phyloP scores from a whole-genome alignment of 2,888 invertebrate species.

The Eurytoma californica region DNA sequence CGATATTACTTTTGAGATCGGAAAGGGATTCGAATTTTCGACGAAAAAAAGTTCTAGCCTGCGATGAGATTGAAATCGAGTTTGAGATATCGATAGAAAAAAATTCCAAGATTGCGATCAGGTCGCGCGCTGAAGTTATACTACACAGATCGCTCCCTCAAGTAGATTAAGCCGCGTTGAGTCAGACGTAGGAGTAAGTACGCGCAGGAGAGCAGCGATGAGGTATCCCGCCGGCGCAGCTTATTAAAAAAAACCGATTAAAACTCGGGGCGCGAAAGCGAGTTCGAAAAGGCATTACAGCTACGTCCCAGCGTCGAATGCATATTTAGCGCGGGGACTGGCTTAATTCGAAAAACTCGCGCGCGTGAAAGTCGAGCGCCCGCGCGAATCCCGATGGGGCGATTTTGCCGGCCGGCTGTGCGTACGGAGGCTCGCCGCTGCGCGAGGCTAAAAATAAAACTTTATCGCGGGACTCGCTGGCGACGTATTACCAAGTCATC shows the following conservation, averaged over 20 bases:
- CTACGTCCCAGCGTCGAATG: slow-evolving; percentile 14
- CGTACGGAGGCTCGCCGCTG: background rate
- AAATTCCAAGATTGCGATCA: too few relatives aligned
- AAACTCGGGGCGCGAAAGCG: slow-evolving; percentile 26
- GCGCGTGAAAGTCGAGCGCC: slow-evolving; percentile 1
- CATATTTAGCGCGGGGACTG: slow-evolving; percentile 36
- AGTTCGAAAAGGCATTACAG: slow-evolving; percentile 18
- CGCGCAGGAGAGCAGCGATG: too few relatives aligned
- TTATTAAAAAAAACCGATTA: slow-evolving; percentile 34
- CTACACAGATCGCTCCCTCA: too few relatives aligned
- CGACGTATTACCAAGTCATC: slow-evolving; percentile 47
- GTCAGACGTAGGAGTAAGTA: too few relatives aligned
- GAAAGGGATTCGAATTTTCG: too few relatives aligned
- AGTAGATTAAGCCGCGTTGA: too few relatives aligned
- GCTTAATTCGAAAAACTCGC: slow-evolving; percentile 40
- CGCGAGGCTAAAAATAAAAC: slow-evolving; percentile 36
- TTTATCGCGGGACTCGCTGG: slow-evolving; percentile 15
- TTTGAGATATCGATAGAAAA: too few relatives aligned
- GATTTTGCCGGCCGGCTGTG: background rate
- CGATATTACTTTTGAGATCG: too few relatives aligned
- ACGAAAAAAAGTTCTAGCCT: too few relatives aligned
- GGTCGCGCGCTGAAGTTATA: too few relatives aligned
- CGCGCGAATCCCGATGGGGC: slow-evolving; percentile 33
- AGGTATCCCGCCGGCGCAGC: background rate
- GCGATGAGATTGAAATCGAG: too few relatives aligned